These are phyloP conservation scores for Globodera rostochiensis DNA, from an alignment of 1,140 invertebrate genomes.

Conservation along the genomic window DNA sequence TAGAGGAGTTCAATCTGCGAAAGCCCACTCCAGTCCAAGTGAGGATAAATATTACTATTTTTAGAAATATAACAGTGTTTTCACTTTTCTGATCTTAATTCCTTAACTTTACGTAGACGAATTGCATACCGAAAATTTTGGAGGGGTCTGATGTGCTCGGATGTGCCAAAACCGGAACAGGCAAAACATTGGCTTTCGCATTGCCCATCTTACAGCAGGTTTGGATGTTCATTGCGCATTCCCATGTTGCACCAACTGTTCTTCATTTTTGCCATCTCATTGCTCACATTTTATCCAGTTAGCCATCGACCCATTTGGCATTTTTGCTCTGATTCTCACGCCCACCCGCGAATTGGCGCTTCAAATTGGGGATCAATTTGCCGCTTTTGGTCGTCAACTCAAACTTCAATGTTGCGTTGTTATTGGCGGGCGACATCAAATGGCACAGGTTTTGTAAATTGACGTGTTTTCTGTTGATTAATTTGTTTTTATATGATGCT, in stretches of 20 bases:
- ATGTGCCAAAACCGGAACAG: conserved; percentile 63
- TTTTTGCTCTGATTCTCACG: conserved; percentile 58
- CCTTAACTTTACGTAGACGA: conserved; percentile 16
- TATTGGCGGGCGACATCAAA: conserved; percentile 44
- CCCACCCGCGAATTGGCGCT: conserved; percentile 63
- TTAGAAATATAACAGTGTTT: background rate
- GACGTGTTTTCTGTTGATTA: too few relatives aligned
- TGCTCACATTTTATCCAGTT: conserved; percentile 9
- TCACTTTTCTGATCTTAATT: background rate
- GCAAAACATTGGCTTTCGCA: conserved; percentile 64
- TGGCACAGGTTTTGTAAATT: conserved; percentile 19
- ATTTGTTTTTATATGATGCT: too few relatives aligned
- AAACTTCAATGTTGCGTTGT: conserved; percentile 45
- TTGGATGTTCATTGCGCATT: background rate
- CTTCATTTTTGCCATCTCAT: conserved; percentile 9
- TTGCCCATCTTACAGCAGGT: conserved; percentile 63
- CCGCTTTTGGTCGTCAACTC: conserved; percentile 57
- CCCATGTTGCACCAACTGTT: background rate
- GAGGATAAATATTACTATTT: background rate
- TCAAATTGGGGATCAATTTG: conserved; percentile 65
- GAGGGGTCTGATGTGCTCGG: conserved; percentile 60
- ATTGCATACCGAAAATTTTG: conserved; percentile 60
- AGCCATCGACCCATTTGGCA: conserved; percentile 55
- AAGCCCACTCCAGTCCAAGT: conserved; percentile 43
- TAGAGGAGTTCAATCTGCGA: conserved; percentile 41